Percentiles rank a stretch among this genome's conserved stretches.
Conservation (phyloP, 2,113 vertebrate species). For the Hiodon tergisus region DNA sequence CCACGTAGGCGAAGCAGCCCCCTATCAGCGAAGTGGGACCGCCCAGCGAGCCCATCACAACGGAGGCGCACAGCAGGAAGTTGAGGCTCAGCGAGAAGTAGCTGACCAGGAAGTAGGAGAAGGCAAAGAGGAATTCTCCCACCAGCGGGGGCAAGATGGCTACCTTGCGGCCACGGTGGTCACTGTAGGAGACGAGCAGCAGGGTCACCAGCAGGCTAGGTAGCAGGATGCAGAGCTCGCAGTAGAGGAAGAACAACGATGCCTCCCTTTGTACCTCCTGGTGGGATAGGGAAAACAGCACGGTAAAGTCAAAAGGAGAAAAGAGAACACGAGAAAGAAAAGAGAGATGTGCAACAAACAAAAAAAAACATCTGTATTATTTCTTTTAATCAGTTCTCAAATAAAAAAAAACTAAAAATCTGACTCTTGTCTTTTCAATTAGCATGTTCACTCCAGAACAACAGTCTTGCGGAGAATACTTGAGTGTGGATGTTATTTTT, state of each 20-base stretch:
- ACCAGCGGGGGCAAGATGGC: slow-evolving; percentile 64
- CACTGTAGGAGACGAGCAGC: slow-evolving; percentile 68
- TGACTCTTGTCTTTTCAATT: too few species aligned
- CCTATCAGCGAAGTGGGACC: slow-evolving; percentile 66
- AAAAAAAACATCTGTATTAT: too few species aligned
- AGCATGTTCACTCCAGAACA: neutral
- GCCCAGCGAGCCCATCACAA: slow-evolving; percentile 65
- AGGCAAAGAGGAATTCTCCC: slow-evolving; percentile 51
- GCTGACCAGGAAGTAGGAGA: slow-evolving; percentile 50
- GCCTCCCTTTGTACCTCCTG: slow-evolving; percentile 73
- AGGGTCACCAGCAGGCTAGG: slow-evolving; percentile 68
- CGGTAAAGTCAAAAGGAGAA: neutral
- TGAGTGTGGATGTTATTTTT: neutral
- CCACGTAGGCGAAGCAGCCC: slow-evolving; percentile 72
- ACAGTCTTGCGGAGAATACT: neutral
- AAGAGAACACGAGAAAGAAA: neutral
- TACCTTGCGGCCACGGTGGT: slow-evolving; percentile 65
- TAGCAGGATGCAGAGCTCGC: slow-evolving; percentile 62
- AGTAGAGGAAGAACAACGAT: slow-evolving; percentile 63
- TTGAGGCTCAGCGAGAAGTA: slow-evolving; percentile 59
- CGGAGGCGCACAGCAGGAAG: slow-evolving; percentile 57
- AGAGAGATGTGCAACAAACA: neutral
- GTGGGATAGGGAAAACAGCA: slow-evolving; percentile 8
- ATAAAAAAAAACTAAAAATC: too few species aligned
- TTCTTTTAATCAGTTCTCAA: too few species aligned